phyloP scores from a whole-genome alignment of 2,797 vertebrate species.

The Pachyuromys duprasi region DNA sequence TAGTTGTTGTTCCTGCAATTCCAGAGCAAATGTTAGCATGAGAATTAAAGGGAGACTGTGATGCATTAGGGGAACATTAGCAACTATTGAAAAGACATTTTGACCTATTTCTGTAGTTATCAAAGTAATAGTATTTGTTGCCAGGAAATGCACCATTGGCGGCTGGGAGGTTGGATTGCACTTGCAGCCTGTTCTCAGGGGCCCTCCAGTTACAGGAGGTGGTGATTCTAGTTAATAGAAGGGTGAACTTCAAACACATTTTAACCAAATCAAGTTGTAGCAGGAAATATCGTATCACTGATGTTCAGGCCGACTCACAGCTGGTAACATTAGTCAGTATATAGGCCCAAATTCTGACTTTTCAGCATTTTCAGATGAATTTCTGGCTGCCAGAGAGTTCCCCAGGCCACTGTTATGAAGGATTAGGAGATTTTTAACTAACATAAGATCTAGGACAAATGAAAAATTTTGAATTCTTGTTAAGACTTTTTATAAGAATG shows the following conservation, averaged over 20 bases:
- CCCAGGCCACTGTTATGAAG: slow-evolving; percentile 68
- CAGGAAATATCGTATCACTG: slow-evolving; percentile 81
- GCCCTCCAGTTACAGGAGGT: slow-evolving; percentile 81
- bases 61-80: slow-evolving; percentile 78
- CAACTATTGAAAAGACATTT: slow-evolving; percentile 81
- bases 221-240: slow-evolving; percentile 84
- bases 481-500: slow-evolving; percentile 70
- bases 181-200: slow-evolving; percentile 75
- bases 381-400: slow-evolving; percentile 70
- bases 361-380: slow-evolving; percentile 77
- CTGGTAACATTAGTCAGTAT: slow-evolving; percentile 79
- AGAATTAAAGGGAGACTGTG: slow-evolving; percentile 69
- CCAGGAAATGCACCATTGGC: slow-evolving; percentile 71
- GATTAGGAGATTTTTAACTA: slow-evolving; percentile 78
- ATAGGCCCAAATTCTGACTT: slow-evolving; percentile 77
- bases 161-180: slow-evolving; percentile 67
- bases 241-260: slow-evolving; percentile 82
- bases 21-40: slow-evolving; percentile 64
- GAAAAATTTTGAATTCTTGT: slow-evolving; percentile 63
- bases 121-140: slow-evolving; percentile 81
- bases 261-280: slow-evolving; percentile 84
- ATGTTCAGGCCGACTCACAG: slow-evolving; percentile 76
- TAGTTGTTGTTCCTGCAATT: slow-evolving; percentile 51
- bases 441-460: slow-evolving; percentile 61
- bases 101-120: slow-evolving; percentile 82